Evolutionary conservation across 2,113 vertebrate genomes (phyloP), one percentile per base, ranked within the genome.

Genomic region (Otus sunia): DNA sequence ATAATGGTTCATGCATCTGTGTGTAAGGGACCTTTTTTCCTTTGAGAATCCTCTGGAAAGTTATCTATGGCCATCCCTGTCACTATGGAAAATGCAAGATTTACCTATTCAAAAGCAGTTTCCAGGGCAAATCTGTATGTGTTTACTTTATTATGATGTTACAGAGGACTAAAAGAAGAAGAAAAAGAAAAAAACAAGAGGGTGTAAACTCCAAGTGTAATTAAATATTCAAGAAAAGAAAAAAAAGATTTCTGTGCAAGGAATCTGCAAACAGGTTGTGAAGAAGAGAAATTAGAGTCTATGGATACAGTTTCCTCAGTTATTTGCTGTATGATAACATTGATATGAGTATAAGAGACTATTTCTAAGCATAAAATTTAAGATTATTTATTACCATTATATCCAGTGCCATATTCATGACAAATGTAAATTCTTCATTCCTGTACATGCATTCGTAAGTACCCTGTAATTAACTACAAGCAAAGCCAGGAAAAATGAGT

Each of bases 131-230:
- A 80, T 75, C 5, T 63, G 13, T 27, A 11, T 52, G 10, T n/a
- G 5, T 47, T 91, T 67, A 74, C 4, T 7, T 62, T 69, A 76
- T 62, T 52, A 7, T 11, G 64, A 45, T 11, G 4, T 19, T 49
- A 55, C 11, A 15, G 2, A 11, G 17, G 73, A 41, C 16, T 13
- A 47, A 45, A 6, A 0, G 2, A 23, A 2, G 7, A n/a, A 3
- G 3, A 10, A 18, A 15, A 25, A 14, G 27, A 26, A n/a, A 27
- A 13, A 4, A 15, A 15, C 36, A 47, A 55, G 3, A 47, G 2
- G 7, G 3, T 22, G 4, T 2, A 84, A 74, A 43, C 2, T 47
- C 39, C 20, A 86, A 69, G 18, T 29, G 3, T 21, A 66, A 73
- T 45, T 86, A 15, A 94, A 92, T 78, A 10, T 3, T 4, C 10